Percentiles rank a stretch among this genome's conserved stretches.
Evolutionary conservation across 2,113 vertebrate genomes (phyloP).

Genomic region (Gallinago undulata): DNA sequence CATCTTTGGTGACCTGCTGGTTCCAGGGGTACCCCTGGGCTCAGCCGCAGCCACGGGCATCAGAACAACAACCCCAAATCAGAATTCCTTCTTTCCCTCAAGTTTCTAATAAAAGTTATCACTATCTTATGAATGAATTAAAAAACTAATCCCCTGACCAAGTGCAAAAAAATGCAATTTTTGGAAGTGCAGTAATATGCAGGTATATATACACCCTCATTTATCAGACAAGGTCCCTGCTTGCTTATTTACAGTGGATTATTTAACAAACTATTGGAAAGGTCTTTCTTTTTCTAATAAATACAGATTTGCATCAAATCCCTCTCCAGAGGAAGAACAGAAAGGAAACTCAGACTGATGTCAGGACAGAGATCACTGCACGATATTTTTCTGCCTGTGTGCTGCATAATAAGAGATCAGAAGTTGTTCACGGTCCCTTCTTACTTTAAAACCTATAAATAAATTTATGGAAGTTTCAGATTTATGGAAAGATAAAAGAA

Average conservation of each 20-base stretch:
- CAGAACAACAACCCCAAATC: neutral
- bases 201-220: neutral
- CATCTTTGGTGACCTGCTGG: rapidly evolving
- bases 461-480: neutral
- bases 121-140: neutral
- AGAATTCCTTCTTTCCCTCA: neutral
- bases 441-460: neutral
- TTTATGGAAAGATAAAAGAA: neutral
- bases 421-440: neutral
- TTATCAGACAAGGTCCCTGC: neutral
- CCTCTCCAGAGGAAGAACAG: neutral
- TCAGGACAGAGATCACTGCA: neutral
- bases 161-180: rapidly evolving
- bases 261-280: neutral
- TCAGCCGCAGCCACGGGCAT: neutral
- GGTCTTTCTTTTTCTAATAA: neutral
- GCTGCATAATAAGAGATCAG: neutral
- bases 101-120: neutral
- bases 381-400: neutral
- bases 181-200: neutral
- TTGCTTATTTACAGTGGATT: neutral
- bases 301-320: neutral
- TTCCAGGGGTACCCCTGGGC: neutral
- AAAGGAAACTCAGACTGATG: neutral
- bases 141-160: neutral